Percentiles rank a stretch among this genome's conserved stretches.
These are phyloP conservation scores for Celastrina argiolus DNA, from an alignment of 2,888 invertebrate species.

Conservation along the genomic window DNA sequence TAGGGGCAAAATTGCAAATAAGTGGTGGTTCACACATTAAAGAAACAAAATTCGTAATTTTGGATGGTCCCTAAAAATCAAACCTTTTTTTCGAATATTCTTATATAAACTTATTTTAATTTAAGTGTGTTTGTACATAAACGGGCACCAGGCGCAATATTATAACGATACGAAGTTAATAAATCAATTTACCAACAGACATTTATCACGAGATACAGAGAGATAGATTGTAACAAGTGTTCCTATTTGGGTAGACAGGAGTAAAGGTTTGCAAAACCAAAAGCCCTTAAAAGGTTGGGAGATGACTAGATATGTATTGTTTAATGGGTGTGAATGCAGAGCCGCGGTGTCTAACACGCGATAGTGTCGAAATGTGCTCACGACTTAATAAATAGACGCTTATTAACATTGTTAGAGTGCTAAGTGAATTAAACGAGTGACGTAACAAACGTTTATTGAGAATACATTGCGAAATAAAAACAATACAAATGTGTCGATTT, in stretches of 20 bases:
- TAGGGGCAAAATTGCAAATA: too few relatives aligned
- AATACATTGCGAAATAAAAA: slow-evolving; percentile 37
- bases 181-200: slow-evolving; percentile 11
- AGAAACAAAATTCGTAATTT: too few relatives aligned
- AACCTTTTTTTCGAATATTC: too few relatives aligned
- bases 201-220: slow-evolving; percentile 4
- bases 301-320: slow-evolving; percentile 66
- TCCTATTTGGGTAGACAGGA: slow-evolving; percentile 10
- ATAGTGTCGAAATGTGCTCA: slow-evolving; percentile 65
- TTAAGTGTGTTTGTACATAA: neutral
- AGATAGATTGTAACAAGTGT: slow-evolving; percentile 15
- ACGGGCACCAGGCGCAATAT: neutral
- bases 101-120: neutral
- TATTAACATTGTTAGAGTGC: slow-evolving; percentile 60
- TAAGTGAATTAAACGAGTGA: slow-evolving; percentile 56
- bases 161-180: neutral
- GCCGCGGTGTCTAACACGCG: slow-evolving; percentile 64
- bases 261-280: slow-evolving; percentile 32
- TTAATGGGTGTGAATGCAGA: slow-evolving; percentile 71
- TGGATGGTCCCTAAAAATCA: too few relatives aligned
- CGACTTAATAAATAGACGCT: slow-evolving; percentile 67
- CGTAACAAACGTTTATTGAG: slow-evolving; percentile 54
- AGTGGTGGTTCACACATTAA: too few relatives aligned
- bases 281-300: slow-evolving; percentile 52
- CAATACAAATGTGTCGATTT: slow-evolving; percentile 16